These are phyloP conservation scores for Rhabdomys dilectus DNA, from an alignment of 2,113 vertebrate species.

Conservation along the genomic window DNA sequence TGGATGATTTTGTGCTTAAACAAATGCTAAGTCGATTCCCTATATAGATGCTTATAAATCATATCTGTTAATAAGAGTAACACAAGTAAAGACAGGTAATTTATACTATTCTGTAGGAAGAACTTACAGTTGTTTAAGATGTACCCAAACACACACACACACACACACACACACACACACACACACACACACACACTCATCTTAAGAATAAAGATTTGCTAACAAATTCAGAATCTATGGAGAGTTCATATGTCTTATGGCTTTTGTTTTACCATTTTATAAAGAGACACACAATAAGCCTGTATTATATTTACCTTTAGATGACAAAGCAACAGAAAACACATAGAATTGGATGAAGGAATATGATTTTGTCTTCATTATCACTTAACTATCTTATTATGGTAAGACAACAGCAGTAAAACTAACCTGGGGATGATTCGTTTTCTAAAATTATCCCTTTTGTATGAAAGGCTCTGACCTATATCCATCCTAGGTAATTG, in stretches of 20 bases:
- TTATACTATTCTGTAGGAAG: neutral
- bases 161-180: neutral
- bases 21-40: neutral
- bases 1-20: neutral
- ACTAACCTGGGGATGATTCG: neutral
- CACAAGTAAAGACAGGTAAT: neutral
- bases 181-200: neutral
- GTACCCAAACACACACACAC: neutral
- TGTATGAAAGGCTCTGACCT: neutral
- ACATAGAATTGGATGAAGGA: neutral
- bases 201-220: neutral
- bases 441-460: neutral
- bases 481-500: neutral
- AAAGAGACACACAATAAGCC: neutral
- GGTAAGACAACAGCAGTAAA: neutral
- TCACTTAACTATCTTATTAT: neutral
- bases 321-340: neutral
- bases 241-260: neutral
- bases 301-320: neutral
- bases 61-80: neutral
- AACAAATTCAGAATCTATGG: neutral
- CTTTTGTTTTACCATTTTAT: neutral
- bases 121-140: neutral
- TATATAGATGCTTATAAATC: neutral
- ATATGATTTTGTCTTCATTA: neutral